Evolutionary conservation across 1,140 invertebrate species (phyloP).

Genomic region (Sarcophaga peregrina): DNA sequence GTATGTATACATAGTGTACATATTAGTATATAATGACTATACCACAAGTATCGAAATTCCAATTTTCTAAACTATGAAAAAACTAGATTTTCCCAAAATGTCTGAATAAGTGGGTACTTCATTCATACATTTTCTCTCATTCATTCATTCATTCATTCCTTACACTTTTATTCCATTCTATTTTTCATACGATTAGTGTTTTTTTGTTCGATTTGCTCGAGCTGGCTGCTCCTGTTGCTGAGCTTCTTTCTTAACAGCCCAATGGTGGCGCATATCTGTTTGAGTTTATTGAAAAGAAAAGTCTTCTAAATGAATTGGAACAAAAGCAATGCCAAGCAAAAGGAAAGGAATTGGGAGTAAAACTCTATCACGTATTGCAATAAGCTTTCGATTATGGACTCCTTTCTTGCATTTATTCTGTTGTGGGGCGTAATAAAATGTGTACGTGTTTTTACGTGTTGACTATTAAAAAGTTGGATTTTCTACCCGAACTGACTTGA

Average conservation of each 20-base stretch:
- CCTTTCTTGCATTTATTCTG: slow-evolving; percentile 14
- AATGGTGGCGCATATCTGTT: background rate
- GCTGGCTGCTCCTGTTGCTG: background rate
- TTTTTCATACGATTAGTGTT: background rate
- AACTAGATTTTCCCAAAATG: slow-evolving; percentile 14
- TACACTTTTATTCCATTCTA: background rate
- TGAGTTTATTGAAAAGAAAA: slow-evolving; percentile 17
- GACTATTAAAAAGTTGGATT: slow-evolving; percentile 34
- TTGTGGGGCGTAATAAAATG: slow-evolving; percentile 34
- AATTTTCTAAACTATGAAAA: slow-evolving; percentile 16
- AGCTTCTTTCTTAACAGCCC: background rate
- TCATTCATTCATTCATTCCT: too few species aligned
- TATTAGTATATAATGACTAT: background rate
- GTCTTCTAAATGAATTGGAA: background rate
- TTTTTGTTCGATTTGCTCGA: background rate
- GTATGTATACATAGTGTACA: background rate
- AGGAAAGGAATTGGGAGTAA: background rate
- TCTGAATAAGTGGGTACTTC: background rate
- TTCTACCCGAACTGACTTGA: background rate
- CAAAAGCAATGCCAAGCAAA: background rate
- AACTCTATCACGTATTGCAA: slow-evolving; percentile 35
- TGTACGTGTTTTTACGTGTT: slow-evolving; percentile 29
- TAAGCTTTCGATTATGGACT: slow-evolving; percentile 41
- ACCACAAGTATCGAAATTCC: slow-evolving; percentile 18
- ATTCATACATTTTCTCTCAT: too few species aligned